Conservation (phyloP, 2,797 vertebrate species). For the Rhodeus uyekii region DNA sequence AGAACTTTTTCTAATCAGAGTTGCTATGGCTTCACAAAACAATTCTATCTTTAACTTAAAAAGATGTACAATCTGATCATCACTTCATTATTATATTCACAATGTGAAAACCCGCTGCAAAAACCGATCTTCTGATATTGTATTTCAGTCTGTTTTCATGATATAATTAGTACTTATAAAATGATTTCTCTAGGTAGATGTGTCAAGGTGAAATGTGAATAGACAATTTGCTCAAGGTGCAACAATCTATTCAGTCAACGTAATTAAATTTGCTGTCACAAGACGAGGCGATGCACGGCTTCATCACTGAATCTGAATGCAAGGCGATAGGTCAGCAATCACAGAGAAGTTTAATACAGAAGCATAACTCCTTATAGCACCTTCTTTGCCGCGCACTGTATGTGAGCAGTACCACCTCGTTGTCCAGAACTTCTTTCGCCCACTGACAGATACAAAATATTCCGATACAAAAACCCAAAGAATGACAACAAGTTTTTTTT, state of each 20-base stretch:
- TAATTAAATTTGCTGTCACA: conserved; percentile 8
- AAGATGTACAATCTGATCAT: not conserved
- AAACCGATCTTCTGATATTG: not conserved
- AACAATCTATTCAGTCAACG: not conserved
- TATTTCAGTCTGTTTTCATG: not conserved
- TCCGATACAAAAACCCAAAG: conserved; percentile 8
- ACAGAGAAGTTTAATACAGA: not conserved
- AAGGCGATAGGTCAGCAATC: not conserved
- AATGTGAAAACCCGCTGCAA: not conserved
- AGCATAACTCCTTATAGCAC: not conserved
- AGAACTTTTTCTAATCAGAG: not conserved
- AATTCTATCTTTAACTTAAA: not conserved
- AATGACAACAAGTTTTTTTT: conserved; percentile 32
- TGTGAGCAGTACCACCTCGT: not conserved
- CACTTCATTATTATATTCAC: not conserved
- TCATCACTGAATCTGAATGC: not conserved
- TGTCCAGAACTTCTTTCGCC: conserved; percentile 32
- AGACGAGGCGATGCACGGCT: not conserved
- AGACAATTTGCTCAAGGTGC: conserved; percentile 13
- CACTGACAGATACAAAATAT: conserved; percentile 21
- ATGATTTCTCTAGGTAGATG: not conserved
- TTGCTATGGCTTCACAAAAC: conserved; percentile 4
- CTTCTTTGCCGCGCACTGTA: not conserved
- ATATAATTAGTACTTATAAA: not conserved
- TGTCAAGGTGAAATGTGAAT: not conserved